A percentile compares a stretch with the other conserved stretches of the same genome.
phyloP scores from a whole-genome alignment of 2,797 vertebrate species.

The Peromyscus aztecus region DNA sequence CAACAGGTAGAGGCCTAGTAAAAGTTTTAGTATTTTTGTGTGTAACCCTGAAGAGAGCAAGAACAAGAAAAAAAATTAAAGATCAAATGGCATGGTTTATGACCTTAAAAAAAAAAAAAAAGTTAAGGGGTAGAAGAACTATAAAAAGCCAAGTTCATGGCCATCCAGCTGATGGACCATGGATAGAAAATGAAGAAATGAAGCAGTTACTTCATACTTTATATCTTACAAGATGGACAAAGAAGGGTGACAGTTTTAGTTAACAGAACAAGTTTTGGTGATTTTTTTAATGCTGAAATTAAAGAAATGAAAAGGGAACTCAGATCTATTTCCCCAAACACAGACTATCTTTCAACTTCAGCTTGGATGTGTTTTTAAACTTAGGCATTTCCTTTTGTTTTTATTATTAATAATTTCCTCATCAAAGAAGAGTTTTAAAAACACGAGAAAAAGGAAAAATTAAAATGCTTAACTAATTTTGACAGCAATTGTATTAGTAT shows the following conservation, averaged over 20 bases:
- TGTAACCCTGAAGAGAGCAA: neutral
- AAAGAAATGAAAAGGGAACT: neutral
- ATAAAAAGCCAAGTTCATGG: neutral
- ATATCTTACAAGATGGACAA: neutral
- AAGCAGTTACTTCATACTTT: constrained; percentile 48
- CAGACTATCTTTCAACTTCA: constrained; percentile 24
- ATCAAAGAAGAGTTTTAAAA: constrained; percentile 65
- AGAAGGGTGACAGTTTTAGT: constrained; percentile 30
- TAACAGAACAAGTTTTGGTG: neutral
- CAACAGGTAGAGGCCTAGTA: neutral
- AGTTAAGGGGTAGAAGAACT: neutral
- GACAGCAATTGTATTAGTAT: constrained; percentile 68
- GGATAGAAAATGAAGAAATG: constrained; percentile 21
- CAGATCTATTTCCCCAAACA: constrained; percentile 34
- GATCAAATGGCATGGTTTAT: neutral
- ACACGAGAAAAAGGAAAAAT: constrained; percentile 14
- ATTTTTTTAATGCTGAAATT: constrained; percentile 26
- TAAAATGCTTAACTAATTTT: constrained; percentile 74
- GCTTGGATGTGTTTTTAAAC: constrained; percentile 48
- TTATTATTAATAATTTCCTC: constrained; percentile 66
- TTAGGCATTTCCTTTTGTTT: constrained; percentile 56
- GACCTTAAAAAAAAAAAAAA: neutral
- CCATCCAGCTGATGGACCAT: neutral
- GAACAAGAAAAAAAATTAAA: constrained; percentile 9
- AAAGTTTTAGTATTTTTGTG: neutral